Conservation (phyloP, 2,888 invertebrate genomes). For the Fabriciana adippe region DNA sequence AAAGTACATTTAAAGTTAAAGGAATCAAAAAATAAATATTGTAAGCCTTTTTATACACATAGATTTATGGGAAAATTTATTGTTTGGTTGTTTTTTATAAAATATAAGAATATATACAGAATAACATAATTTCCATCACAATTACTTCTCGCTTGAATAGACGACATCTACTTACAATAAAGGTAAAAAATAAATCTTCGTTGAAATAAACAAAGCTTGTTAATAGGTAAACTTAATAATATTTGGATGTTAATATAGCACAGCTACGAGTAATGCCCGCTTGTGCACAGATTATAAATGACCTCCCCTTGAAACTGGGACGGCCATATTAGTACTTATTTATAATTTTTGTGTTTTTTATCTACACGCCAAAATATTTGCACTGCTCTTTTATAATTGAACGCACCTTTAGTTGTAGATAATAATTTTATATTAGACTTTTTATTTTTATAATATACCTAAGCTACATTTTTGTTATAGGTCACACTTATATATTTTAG, state of each 20-base stretch:
- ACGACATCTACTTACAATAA: too few relatives aligned
- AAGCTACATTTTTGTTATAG: background rate
- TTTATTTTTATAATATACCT: background rate
- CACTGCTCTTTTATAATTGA: background rate
- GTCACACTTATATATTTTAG: background rate
- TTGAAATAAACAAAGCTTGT: too few relatives aligned
- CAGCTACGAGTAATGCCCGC: slow-evolving; percentile 4
- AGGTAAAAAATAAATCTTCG: too few relatives aligned
- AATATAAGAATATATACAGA: too few relatives aligned
- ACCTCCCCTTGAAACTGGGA: slow-evolving; percentile 15
- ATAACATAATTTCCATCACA: too few relatives aligned
- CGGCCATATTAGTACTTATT: slow-evolving; percentile 6
- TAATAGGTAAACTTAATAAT: slow-evolving; percentile 22
- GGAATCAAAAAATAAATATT: too few relatives aligned
- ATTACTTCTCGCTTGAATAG: too few relatives aligned
- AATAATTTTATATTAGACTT: background rate
- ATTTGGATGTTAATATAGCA: slow-evolving; percentile 28
- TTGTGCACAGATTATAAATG: slow-evolving; percentile 1
- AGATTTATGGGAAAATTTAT: too few relatives aligned
- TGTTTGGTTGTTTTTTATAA: too few relatives aligned
- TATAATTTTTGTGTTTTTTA: background rate
- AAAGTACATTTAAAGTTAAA: too few relatives aligned
- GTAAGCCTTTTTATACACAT: too few relatives aligned
- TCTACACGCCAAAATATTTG: background rate
- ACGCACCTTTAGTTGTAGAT: background rate